Evolutionary conservation across 2,797 vertebrate species (phyloP).

Genomic region (Cheirogaleus major): DNA sequence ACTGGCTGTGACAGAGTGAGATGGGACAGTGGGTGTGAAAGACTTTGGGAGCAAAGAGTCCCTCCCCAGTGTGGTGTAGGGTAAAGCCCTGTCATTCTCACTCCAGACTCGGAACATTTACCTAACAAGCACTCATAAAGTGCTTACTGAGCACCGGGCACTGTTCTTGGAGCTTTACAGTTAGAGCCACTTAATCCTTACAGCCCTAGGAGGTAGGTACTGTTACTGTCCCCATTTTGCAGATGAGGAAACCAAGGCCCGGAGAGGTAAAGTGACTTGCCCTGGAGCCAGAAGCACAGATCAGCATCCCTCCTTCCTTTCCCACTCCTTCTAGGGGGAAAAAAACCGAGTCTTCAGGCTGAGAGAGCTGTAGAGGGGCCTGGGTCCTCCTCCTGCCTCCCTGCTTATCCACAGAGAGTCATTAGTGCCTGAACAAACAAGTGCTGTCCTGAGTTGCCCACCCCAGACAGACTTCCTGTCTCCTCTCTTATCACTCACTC

Average conservation of each 20-base stretch:
- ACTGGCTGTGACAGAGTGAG: background rate
- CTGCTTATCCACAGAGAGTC: background rate
- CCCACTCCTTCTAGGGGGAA: background rate
- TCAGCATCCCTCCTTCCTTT: background rate
- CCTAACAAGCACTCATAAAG: background rate
- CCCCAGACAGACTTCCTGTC: constrained; percentile 26
- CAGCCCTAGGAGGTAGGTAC: too few species aligned
- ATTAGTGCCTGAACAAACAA: background rate
- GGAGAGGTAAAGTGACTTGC: background rate
- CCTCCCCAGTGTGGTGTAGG: background rate
- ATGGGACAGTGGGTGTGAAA: background rate
- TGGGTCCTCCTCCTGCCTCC: background rate
- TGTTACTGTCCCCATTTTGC: background rate
- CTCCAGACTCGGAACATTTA: background rate
- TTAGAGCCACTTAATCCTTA: background rate
- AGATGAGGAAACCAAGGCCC: constrained; percentile 2
- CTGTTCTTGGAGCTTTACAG: background rate
- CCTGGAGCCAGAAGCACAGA: background rate
- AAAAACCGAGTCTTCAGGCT: background rate
- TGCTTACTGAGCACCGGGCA: background rate
- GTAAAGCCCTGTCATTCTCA: background rate
- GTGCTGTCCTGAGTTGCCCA: background rate
- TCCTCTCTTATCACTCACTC: background rate
- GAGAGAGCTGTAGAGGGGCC: background rate
- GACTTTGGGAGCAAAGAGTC: background rate